These are phyloP conservation scores for Anthopleura xanthogrammica DNA, from an alignment of 92 coral and sea anemone species.

Conservation along the genomic window DNA sequence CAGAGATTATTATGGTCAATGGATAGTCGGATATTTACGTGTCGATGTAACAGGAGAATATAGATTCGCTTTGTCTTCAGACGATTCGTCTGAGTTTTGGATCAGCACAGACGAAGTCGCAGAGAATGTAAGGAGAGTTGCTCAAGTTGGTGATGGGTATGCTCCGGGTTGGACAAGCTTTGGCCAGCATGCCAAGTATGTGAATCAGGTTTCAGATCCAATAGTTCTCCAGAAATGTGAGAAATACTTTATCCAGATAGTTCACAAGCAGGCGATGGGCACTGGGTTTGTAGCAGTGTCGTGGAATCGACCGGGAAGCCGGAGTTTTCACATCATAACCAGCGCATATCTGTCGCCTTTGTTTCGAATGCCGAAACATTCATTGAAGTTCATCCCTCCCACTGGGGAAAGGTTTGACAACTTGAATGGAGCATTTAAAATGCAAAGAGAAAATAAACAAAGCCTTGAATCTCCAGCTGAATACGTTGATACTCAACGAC, in stretches of 20 bases:
- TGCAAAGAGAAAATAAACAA: slow-evolving; percentile 12
- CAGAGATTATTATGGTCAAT: slow-evolving; percentile 32
- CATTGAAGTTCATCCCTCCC: not conserved
- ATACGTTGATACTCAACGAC: not conserved
- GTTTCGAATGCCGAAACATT: not conserved
- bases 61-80: slow-evolving; percentile 51
- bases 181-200: slow-evolving; percentile 35
- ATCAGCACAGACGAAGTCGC: slow-evolving; percentile 42
- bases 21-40: slow-evolving; percentile 49
- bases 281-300: slow-evolving; percentile 46
- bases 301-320: slow-evolving; percentile 39
- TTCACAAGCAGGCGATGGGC: slow-evolving; percentile 49
- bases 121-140: slow-evolving; percentile 21
- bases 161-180: slow-evolving; percentile 43
- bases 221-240: slow-evolving; percentile 31
- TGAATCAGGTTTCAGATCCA: slow-evolving; percentile 26
- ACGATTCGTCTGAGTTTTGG: slow-evolving; percentile 60
- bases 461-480: slow-evolving; percentile 1
- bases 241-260: slow-evolving; percentile 37
- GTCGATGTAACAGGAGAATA: slow-evolving; percentile 37
- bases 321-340: slow-evolving; percentile 3
- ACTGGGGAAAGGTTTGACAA: not conserved
- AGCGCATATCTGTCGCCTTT: slow-evolving; percentile 15
- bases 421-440: not conserved
- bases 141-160: slow-evolving; percentile 34